Conservation (phyloP, 1,140 invertebrate species). For the Tribolium madens region DNA sequence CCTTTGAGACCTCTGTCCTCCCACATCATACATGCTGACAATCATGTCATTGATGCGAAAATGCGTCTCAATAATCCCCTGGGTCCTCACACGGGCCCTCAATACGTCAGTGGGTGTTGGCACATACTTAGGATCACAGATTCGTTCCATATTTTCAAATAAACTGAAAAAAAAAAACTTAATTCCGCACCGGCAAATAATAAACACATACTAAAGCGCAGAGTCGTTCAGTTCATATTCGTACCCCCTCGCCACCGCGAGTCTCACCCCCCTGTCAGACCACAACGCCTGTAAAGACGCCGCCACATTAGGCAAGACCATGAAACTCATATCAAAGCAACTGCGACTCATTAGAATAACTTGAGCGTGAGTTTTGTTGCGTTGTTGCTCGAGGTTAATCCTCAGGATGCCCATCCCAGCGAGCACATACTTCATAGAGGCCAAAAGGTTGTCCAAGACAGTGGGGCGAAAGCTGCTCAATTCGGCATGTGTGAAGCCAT, state of each 20-base stretch:
- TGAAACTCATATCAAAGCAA: constrained; percentile 69
- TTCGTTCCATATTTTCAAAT: constrained; percentile 78
- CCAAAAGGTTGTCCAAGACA: constrained; percentile 75
- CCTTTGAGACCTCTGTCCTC: constrained; percentile 79
- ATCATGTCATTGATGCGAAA: constrained; percentile 78
- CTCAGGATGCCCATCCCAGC: constrained; percentile 76
- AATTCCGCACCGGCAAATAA: not conserved
- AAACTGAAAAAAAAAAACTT: constrained; percentile 67
- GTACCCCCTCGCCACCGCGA: constrained; percentile 75
- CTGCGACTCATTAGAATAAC: constrained; percentile 66
- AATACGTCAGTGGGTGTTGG: constrained; percentile 81
- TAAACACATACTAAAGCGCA: constrained; percentile 73
- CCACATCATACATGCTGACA: constrained; percentile 75
- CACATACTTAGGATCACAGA: constrained; percentile 75
- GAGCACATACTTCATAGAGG: constrained; percentile 78
- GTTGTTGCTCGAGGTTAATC: constrained; percentile 73
- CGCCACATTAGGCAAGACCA: constrained; percentile 67
- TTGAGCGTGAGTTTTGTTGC: constrained; percentile 72
- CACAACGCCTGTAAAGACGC: constrained; percentile 69
- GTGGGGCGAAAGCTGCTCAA: constrained; percentile 74
- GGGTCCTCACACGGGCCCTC: constrained; percentile 79
- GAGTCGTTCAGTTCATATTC: constrained; percentile 85
- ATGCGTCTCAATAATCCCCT: constrained; percentile 82
- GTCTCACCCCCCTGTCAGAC: constrained; percentile 72
- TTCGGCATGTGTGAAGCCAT: constrained; percentile 79